Evolutionary conservation across 53 echinoderm and acorn worm species (phyloP), one percentile per base, ranked within the genome.

Genomic region (Zoroaster sp.): DNA sequence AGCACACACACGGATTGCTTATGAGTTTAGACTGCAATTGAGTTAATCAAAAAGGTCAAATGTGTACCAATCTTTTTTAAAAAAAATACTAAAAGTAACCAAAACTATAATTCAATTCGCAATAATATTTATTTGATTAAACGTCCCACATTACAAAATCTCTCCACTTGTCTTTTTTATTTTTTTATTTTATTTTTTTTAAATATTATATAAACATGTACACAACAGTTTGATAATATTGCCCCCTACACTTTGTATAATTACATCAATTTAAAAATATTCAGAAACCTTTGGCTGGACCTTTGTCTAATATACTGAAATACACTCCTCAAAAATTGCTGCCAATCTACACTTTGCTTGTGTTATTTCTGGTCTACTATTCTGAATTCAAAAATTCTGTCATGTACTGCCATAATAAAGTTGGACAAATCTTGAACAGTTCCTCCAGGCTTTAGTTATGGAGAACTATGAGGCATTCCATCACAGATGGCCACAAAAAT

Each of bases 161-260:
- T 79, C 23, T 79, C 30, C 36, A 25, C 14, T 39, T 23, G 53
- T 63, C 54, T 52, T 39, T 54, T 11, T 11, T 23, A 17, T 78
- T 78, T 72, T 38, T n/a, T 3, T 7, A 40, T 73, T 42, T 73
- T 2, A 49, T 17, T 76, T 46, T 47, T 18, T 76, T 76, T 63
- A 55, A 79, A 63, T 63, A 63, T 79, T 39, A 38, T 37, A 79
- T 79, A 59, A 79, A 63, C 63, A 79, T 79, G 79, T 59, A 79
- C 79, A 79, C 63, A 79, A 76, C 33, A 41, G 44, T 79, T n/a
- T 59, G 35, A 77, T 77, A 51, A 44, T 77, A 77, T 77, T 77
- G 77, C 54, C 77, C 77, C 53, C 31, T 49, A 52, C 30, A 38
- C 21, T 41, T 44, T 41, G 30, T 9, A 15, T 54, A 47, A 51